Percentiles rank a stretch among this genome's conserved stretches.
Conservation (phyloP, 2,113 vertebrate genomes). For the Neolamprologus falcicula region DNA sequence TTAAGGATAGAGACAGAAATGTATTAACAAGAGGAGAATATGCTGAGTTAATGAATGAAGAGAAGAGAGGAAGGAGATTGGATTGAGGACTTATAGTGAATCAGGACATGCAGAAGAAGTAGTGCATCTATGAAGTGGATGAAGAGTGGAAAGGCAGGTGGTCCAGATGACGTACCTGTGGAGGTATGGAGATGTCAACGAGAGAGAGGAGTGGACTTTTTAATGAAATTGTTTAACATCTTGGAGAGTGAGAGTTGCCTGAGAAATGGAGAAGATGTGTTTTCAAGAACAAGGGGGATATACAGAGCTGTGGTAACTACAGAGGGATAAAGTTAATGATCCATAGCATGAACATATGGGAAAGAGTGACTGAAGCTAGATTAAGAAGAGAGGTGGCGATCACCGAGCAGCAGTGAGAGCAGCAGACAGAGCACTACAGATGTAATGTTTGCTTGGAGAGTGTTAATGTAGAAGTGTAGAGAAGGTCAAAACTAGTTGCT, state of each 20-base stretch:
- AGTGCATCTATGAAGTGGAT: not conserved
- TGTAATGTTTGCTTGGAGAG: not conserved
- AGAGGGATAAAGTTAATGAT: not conserved
- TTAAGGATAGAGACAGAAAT: not conserved
- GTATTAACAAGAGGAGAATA: not conserved
- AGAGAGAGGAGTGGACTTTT: not conserved
- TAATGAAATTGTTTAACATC: not conserved
- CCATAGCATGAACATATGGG: not conserved
- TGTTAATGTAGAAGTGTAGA: not conserved
- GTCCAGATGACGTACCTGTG: not conserved
- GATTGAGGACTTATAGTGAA: not conserved
- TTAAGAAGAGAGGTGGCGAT: not conserved
- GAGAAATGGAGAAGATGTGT: not conserved
- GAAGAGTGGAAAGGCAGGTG: not conserved
- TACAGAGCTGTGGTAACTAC: not conserved
- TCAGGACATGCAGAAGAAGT: not conserved
- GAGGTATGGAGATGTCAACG: not conserved
- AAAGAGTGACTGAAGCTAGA: not conserved
- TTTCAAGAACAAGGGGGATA: not conserved
- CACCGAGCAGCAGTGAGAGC: not conserved
- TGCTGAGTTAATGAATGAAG: not conserved
- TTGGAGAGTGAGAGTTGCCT: not conserved
- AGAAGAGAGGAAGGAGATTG: not conserved
- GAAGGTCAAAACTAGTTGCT: not conserved
- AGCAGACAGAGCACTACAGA: not conserved